Base-by-base conservation (phyloP, 2,113 vertebrate species). In the Pollimyrus isidori region DNA sequence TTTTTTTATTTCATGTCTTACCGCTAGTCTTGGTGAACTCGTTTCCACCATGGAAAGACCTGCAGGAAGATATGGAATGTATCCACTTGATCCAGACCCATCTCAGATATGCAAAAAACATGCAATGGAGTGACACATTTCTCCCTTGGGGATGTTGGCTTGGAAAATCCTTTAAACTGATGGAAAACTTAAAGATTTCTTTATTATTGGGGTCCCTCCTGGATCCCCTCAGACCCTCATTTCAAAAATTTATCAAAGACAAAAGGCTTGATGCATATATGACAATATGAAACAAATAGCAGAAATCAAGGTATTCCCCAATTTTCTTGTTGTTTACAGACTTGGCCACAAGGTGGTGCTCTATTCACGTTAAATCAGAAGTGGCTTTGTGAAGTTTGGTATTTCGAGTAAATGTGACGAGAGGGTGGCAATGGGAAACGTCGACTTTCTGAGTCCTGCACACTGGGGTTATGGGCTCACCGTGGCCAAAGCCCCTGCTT, bases 341-440 rank as follows among this genome's bases (percentile, higher is more conserved):
- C n/a, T 30, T 65, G 52, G 19, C 87, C 89, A 90, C 76, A 48
- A 7, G n/a, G 62, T 90, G 89, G 87, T 52, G 46, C 76, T 83
- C 87, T 84, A 52, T 19, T 46, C 76, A 84, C 53, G 88, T 46
- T 21, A 46, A 46, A 87, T 52, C 42, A 85, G n/a, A 85, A 53
- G 11, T 9, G 19, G 7, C 46, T 42, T 11, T 2, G 7, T 42
- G 23, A 6, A 19, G 50, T 26, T 15, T 19, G 50, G 7, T 30
- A 87, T 86, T 86, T 15, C 13, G 56, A 26, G n/a, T 49, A 56
- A 5, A 56, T 21, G 5, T 69, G 62, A 13, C 10, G 3, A 69
- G n/a, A 13, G 26, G n/a, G n/a, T 3, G 62, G 1, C n/a, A 1
- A 26, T 9, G 17, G n/a, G 62, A 30, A 69, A 30, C 0, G 26